phyloP scores from a whole-genome alignment of 2,888 invertebrate genomes.

The Xestia ashworthii region DNA sequence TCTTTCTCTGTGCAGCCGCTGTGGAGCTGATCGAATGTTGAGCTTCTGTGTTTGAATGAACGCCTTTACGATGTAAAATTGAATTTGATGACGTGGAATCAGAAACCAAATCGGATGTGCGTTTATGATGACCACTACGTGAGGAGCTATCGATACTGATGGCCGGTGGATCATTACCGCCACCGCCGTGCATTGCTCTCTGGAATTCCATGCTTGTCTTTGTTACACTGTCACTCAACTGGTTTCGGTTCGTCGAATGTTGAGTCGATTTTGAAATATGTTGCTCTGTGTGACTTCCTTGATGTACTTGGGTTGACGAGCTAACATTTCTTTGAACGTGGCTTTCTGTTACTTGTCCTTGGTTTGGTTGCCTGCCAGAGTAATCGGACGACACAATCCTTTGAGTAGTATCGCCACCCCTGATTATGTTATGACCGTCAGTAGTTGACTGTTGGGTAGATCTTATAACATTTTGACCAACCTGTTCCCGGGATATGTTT shows the following conservation, averaged over 20 bases:
- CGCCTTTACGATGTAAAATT: slow-evolving; percentile 94
- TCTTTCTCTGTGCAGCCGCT: slow-evolving; percentile 95
- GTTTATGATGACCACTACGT: slow-evolving; percentile 91
- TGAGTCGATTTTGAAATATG: slow-evolving; percentile 77
- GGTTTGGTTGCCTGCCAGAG: slow-evolving; percentile 64
- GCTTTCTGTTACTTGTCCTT: slow-evolving; percentile 61
- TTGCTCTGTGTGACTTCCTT: slow-evolving; percentile 73
- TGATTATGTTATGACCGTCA: slow-evolving; percentile 61
- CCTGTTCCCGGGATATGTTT: slow-evolving; percentile 66
- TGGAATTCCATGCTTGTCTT: slow-evolving; percentile 90
- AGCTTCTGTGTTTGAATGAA: slow-evolving; percentile 93
- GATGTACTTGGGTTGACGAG: slow-evolving; percentile 68
- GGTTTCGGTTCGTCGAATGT: slow-evolving; percentile 83
- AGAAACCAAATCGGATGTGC: slow-evolving; percentile 94
- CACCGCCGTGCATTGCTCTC: slow-evolving; percentile 88
- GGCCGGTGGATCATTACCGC: slow-evolving; percentile 72
- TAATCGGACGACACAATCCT: slow-evolving; percentile 75
- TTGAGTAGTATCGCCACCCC: slow-evolving; percentile 73
- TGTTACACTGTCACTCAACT: slow-evolving; percentile 86
- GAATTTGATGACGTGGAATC: slow-evolving; percentile 94
- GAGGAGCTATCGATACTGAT: slow-evolving; percentile 75
- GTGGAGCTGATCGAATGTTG: slow-evolving; percentile 93
- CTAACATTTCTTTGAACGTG: slow-evolving; percentile 68
- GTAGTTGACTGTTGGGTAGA: slow-evolving; percentile 72
- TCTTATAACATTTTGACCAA: slow-evolving; percentile 71